Evolutionary conservation across 2,113 vertebrate genomes (phyloP).

Genomic region (Actinemys pallida): DNA sequence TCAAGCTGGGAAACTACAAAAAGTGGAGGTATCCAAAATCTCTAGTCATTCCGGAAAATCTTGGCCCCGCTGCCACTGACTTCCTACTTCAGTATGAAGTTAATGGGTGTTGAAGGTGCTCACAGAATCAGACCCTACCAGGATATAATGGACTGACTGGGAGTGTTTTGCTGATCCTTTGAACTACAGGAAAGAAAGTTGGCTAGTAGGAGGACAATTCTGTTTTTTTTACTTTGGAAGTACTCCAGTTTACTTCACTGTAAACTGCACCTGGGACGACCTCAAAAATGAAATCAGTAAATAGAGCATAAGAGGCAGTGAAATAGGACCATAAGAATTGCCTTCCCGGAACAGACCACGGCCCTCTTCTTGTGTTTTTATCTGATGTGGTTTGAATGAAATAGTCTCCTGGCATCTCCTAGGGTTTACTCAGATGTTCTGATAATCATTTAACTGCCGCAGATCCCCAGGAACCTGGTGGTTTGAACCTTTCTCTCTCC

Average conservation of each 20-base stretch:
- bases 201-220: background rate
- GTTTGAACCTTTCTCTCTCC: background rate
- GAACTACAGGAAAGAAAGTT: background rate
- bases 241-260: background rate
- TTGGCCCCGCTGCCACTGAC: background rate
- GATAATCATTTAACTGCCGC: background rate
- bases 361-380: background rate
- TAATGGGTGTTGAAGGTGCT: background rate
- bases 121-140: background rate
- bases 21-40: background rate
- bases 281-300: background rate
- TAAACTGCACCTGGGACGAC: background rate
- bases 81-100: background rate
- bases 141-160: background rate
- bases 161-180: background rate
- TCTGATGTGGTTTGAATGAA: background rate
- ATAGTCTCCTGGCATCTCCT: background rate
- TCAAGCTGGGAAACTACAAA: background rate
- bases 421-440: background rate
- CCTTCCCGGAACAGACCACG: background rate
- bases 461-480: background rate
- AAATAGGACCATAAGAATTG: background rate
- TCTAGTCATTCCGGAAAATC: background rate
- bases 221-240: background rate
- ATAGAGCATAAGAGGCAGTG: background rate